Base-by-base conservation (phyloP, 2,113 vertebrate species). In the Lepus timidus region DNA sequence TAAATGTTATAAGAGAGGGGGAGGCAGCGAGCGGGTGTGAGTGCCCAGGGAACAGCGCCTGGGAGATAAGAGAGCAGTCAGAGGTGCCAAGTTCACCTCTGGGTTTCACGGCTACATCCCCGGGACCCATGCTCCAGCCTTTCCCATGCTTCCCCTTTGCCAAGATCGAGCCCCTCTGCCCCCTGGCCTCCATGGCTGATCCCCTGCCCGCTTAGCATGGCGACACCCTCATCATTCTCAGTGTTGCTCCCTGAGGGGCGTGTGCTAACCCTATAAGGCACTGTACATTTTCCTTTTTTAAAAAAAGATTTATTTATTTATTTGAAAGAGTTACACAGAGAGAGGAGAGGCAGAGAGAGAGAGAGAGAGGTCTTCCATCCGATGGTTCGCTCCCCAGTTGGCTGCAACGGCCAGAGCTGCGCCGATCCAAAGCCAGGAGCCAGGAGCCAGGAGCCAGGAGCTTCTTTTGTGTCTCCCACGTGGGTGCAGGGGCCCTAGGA, bases 21-120 rank as follows among this genome's bases (percentile, higher is more conserved):
- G 64, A 62, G 76, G 93, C n/a, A 67, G 25, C 70, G 67, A 27
- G 80, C 88, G 83, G 89, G 76, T 2, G 67, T 7, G 51, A 90
- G 88, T 36, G 49, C 27, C 81, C 64, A 44, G 91, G 80, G 73
- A 93, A 71, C 88, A 4, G 71, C 12, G 55, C 55, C 55, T 17
- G 76, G 88, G 87, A 51, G 80, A 33, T 17, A 80, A 80, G 88
- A 62, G 58, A 94, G 93, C 83, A 62, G 67, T 82, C 74, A 80
- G 55, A 31, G 49, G 29, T 0, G 31, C 8, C 1, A 13, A n/a
- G 65, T 31, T 33, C 70, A 73, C 22, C 39, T 27, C 94, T 74
- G 6, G 19, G 19, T 39, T 70, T 83, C 29, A 22, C 2, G 67
- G 33, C 71, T 55, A 3, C 23, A 17, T 27, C 58, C 6, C 11